phyloP scores from a whole-genome alignment of 2,888 invertebrate species.

The Arenicola marina region DNA sequence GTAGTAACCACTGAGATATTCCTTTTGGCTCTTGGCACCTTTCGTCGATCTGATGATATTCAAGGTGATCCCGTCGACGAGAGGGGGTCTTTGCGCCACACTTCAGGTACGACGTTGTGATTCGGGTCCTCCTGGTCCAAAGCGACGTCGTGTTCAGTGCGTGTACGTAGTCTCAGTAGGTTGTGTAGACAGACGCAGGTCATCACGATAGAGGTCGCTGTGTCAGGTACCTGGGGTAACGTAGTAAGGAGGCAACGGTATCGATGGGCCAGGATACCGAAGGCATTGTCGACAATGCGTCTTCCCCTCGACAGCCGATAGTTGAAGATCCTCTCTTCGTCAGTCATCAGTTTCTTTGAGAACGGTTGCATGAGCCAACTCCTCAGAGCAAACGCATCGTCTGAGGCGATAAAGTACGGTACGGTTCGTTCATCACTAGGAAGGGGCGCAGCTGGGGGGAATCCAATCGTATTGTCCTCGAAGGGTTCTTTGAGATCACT shows the following conservation, averaged over 20 bases:
- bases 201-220: not conserved
- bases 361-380: not conserved
- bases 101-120: not conserved
- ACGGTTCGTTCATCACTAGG: not conserved
- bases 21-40: not conserved
- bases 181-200: not conserved
- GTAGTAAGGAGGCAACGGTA: not conserved
- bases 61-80: not conserved
- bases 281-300: no score
- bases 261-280: not conserved
- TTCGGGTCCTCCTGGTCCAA: not conserved
- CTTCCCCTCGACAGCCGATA: not conserved
- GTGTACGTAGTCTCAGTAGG: not conserved
- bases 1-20: not conserved
- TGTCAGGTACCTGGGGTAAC: not conserved
- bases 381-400: not conserved
- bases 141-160: not conserved
- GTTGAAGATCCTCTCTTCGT: not conserved
- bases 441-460: not conserved
- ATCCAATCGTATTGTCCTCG: not conserved
- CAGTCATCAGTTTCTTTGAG: not conserved
- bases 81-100: not conserved
- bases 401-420: not conserved
- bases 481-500: not conserved
- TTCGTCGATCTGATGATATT: not conserved